Percentiles rank a stretch among this genome's conserved stretches.
These are phyloP conservation scores for Eupithecia subfuscata DNA, from an alignment of 2,888 invertebrate genomes.

Conservation along the genomic window DNA sequence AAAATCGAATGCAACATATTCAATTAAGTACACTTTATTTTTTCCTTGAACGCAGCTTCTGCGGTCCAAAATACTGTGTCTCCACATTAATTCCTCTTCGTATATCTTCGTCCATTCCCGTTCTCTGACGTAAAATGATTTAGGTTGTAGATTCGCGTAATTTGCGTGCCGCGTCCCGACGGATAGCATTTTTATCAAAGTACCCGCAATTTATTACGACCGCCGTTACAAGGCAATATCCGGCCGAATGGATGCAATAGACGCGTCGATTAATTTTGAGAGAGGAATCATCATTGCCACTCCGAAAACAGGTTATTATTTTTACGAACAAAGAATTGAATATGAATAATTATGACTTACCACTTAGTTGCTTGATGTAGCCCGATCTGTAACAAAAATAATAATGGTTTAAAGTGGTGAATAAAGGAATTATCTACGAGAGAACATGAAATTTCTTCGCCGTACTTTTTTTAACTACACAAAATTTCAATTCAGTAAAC, in stretches of 20 bases:
- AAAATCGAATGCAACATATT: neutral
- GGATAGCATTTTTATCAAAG: slow-evolving; percentile 38
- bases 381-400: slow-evolving; percentile 20
- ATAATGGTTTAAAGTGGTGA: neutral
- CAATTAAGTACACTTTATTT: neutral
- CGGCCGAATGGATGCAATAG: slow-evolving; percentile 20
- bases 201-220: slow-evolving; percentile 29
- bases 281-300: neutral
- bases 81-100: neutral
- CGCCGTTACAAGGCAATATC: slow-evolving; percentile 27
- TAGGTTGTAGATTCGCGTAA: slow-evolving; percentile 38
- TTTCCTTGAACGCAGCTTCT: neutral
- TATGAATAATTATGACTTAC: neutral
- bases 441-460: neutral
- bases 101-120: neutral
- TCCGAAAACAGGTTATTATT: neutral
- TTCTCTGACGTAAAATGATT: slow-evolving; percentile 37
- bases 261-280: neutral
- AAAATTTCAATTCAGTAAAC: neutral
- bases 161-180: slow-evolving; percentile 34
- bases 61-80: neutral
- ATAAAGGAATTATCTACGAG: neutral
- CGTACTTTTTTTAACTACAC: neutral
- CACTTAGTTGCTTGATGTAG: neutral
- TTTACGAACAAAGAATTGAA: neutral